Evolutionary conservation across 2,888 invertebrate species (phyloP), one percentile per base, ranked within the genome.

Genomic region (Mesochorus sp.): DNA sequence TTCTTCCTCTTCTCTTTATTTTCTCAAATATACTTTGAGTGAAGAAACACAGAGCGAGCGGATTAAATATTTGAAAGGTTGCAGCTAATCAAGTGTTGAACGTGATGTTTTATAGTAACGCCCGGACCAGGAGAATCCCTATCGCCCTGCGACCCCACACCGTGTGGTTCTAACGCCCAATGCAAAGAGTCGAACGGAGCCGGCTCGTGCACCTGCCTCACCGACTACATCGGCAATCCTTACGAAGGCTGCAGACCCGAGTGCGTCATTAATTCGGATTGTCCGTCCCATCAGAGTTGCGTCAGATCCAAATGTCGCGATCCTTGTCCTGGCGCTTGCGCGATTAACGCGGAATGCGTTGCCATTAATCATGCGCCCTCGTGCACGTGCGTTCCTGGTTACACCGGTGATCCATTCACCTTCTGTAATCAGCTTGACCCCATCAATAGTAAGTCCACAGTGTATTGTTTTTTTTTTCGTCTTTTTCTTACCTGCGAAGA

Each of bases 181-280:
- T 94, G 94, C 83, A 92, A 91, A 84, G 93, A 93, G 68, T 87
- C 87, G 12, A 88, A 88, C 55, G 91, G 91, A 24, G 90, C 89
- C 70, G 93, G 94, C 14, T 92, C 94, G 39, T 94, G 94, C 82
- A 91, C 92, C 10, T 94, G 94, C 82, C 84, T 92, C 47, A 91
- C 92, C 2, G 93, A 94, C 67, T 95, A 94, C 86, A 91, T 93
- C 61, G 95, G 95, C 73, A 93, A 94, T 84, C 95, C 95, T 19
- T 93, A 94, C 77, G 94, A 94, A 86, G 91, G 91, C 83, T 96
- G 96, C 88, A 93, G 96, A 85, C 96, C 96, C 0, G 96, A 96
- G 91, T 96, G 96, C 88, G 93, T 94, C n/a, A 93, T 95, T 3
- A 95, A 95, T 88, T 94, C 95, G 4, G 96, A 96, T 91, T 96